These are phyloP conservation scores for Pissodes strobi DNA, from an alignment of 1,140 invertebrate species.

Conservation along the genomic window DNA sequence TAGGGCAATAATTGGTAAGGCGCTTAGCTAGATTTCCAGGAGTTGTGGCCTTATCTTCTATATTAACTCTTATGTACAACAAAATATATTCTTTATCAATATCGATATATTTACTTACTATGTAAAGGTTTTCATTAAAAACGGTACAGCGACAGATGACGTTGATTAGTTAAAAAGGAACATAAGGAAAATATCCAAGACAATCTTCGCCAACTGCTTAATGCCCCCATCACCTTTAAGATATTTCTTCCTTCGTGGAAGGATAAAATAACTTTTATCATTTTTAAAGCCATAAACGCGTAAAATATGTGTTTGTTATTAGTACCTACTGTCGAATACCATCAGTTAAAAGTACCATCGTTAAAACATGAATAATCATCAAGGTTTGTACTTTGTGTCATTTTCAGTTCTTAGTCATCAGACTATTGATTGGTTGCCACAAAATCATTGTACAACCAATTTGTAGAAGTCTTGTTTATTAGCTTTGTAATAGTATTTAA, in stretches of 20 bases:
- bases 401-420: not conserved
- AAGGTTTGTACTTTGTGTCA: constrained; percentile 2
- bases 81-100: too few relatives aligned
- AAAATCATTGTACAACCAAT: too few relatives aligned
- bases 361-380: constrained; percentile 12
- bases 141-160: too few relatives aligned
- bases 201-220: not conserved
- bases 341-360: constrained; percentile 6
- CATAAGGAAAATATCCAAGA: constrained; percentile 10
- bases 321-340: constrained; percentile 1
- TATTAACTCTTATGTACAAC: too few relatives aligned
- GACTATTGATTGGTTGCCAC: not conserved
- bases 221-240: not conserved
- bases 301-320: constrained; percentile 22
- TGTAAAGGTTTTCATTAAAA: too few relatives aligned
- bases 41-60: too few relatives aligned
- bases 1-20: too few relatives aligned
- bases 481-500: too few relatives aligned
- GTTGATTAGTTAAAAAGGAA: too few relatives aligned
- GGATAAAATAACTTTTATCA: constrained; percentile 2
- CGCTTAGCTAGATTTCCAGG: too few relatives aligned
- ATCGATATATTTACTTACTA: too few relatives aligned
- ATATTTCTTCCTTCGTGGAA: constrained; percentile 19
- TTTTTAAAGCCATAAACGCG: not conserved
- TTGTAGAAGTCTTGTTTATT: too few relatives aligned